A percentile compares a stretch with the other conserved stretches of the same genome.
Evolutionary conservation across 2,113 vertebrate genomes (phyloP).

Genomic region (Cyrtonyx montezumae): DNA sequence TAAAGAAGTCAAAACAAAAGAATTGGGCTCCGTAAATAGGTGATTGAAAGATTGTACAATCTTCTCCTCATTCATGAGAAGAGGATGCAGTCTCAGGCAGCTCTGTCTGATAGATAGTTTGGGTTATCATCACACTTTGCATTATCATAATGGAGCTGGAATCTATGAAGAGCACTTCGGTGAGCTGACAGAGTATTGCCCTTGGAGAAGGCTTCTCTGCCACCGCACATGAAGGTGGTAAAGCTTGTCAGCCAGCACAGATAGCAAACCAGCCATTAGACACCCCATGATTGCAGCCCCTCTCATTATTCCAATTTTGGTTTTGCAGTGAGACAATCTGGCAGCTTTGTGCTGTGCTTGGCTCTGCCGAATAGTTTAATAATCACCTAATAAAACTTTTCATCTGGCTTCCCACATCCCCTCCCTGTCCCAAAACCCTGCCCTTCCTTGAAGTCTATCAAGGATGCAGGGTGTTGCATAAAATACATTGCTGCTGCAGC

Average conservation of each 20-base stretch:
- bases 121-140: neutral
- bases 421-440: neutral
- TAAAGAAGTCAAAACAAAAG: neutral
- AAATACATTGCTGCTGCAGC: neutral
- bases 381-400: constrained; percentile 72
- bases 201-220: neutral
- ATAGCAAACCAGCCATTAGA: neutral
- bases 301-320: constrained; percentile 64
- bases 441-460: neutral
- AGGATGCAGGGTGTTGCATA: neutral
- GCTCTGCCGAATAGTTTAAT: constrained; percentile 54
- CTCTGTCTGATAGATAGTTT: neutral
- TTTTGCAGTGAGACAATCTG: constrained; percentile 37
- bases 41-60: neutral
- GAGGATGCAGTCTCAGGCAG: neutral
- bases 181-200: neutral
- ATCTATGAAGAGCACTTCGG: neutral
- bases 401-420: constrained; percentile 48
- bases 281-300: neutral
- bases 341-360: constrained; percentile 23
- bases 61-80: neutral
- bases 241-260: neutral
- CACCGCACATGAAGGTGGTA: neutral
- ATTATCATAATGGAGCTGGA: neutral
- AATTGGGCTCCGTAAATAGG: neutral